Conservation (phyloP, 1,140 invertebrate species). For the Portunus trituberculatus region DNA sequence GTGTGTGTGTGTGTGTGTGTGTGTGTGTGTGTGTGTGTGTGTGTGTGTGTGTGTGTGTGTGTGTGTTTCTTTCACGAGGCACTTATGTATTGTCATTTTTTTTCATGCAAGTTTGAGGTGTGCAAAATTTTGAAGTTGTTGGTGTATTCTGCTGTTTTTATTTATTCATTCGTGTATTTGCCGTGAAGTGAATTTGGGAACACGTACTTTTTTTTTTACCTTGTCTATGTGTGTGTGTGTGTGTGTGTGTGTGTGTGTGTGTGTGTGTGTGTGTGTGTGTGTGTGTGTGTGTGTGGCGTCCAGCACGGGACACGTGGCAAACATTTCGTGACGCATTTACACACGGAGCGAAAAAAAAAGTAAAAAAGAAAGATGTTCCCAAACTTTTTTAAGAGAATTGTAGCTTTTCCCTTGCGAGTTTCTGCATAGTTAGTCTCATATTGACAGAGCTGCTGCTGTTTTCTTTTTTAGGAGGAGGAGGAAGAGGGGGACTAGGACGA, state of each 20-base stretch:
- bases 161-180: no score
- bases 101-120: no score
- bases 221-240: no score
- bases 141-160: no score
- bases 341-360: background rate
- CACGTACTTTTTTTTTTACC: no score
- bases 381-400: background rate
- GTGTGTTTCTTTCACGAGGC: background rate
- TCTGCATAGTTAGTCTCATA: background rate
- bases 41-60: background rate
- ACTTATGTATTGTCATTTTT: background rate
- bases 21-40: no score
- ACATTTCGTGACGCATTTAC: background rate
- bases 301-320: background rate
- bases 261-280: no score
- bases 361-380: background rate
- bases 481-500: background rate
- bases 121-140: no score
- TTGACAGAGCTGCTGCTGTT: background rate
- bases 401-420: background rate
- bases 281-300: no score
- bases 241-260: no score
- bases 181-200: no score
- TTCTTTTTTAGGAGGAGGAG: background rate
- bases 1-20: no score